These are phyloP conservation scores for Drosophila miranda DNA, from an alignment of 1,140 invertebrate species.

Conservation along the genomic window DNA sequence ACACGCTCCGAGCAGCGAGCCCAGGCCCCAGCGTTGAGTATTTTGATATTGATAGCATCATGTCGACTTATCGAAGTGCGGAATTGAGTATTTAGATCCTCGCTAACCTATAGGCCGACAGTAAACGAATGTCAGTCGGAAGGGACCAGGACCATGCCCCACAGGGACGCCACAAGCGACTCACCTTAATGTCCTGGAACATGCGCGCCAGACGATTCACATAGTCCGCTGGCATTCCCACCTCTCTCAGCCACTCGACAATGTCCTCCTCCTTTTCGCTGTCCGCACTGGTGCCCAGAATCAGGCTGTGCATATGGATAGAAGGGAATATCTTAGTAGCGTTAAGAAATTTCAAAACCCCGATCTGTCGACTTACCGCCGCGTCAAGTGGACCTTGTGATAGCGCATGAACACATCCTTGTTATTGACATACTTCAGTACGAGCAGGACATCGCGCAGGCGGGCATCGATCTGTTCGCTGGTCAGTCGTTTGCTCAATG, in stretches of 20 bases:
- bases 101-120: slow-evolving; percentile 84
- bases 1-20: slow-evolving; percentile 96
- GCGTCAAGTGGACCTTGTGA: slow-evolving; percentile 98
- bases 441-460: slow-evolving; percentile 95
- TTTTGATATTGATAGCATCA: slow-evolving; percentile 93
- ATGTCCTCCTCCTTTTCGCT: slow-evolving; percentile 99
- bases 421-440: slow-evolving; percentile 99
- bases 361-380: slow-evolving; percentile 86
- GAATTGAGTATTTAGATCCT: slow-evolving; percentile 98
- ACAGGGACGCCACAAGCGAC: neutral
- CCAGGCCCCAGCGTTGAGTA: slow-evolving; percentile 99
- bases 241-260: slow-evolving; percentile 97
- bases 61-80: slow-evolving; percentile 87
- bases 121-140: neutral
- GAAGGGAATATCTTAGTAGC: no score
- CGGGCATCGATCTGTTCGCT: slow-evolving; percentile 98
- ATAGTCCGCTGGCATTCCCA: slow-evolving; percentile 99
- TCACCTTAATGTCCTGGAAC: slow-evolving; percentile 99
- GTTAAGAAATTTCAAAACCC: neutral
- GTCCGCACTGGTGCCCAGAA: slow-evolving; percentile 98
- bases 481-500: slow-evolving; percentile 97
- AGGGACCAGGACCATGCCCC: no score
- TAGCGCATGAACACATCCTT: slow-evolving; percentile 99
- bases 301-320: slow-evolving; percentile 84
- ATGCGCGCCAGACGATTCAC: slow-evolving; percentile 98